Evolutionary conservation across 2,113 vertebrate species (phyloP), one percentile per base, ranked within the genome.

Genomic region (Gambusia affinis): DNA sequence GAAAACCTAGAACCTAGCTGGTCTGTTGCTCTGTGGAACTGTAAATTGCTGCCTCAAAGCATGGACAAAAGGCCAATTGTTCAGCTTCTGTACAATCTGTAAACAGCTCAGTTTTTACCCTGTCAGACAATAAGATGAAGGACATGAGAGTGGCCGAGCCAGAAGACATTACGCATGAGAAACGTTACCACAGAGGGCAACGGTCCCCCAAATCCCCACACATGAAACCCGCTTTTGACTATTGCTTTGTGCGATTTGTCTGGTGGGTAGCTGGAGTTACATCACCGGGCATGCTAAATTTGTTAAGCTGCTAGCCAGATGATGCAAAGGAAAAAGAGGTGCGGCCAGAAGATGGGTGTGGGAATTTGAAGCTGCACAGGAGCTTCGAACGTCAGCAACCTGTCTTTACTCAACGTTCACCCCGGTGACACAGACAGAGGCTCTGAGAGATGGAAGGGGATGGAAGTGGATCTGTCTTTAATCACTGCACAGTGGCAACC

Each of bases 261-360:
- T 75, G 74, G 74, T 39, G 85, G 78, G 85, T 76, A 82, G 82
- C n/a, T 73, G 75, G 82, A 77, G 78, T 86, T 73, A 80, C 85
- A 86, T 89, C 86, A 86, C 71, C 80, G 68, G 82, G 78, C 67
- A 35, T 67, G 87, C 68, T 69, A 24, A 74, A 70, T 37, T 83
- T 79, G 79, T 27, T 64, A 70, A 5, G 22, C 71, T 85, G 86
- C 90, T 88, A 90, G 69, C 84, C 64, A 0, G 54, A 84, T 92
- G 92, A 92, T 85, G 90, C 85, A 92, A 87, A 87, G 88, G 87
- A 88, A 88, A 89, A 87, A 78, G 78, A 79, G 64, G 70, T 39
- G 2, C 30, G 51, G 66, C 75, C 47, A 84, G 83, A 60, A 74
- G 39, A 82, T 75, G 78, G 82, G 86, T 92, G 81, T 90, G 89